A percentile compares a stretch with the other conserved stretches of the same genome.
These are phyloP conservation scores for Stenodera caucasica DNA, from an alignment of 2,888 invertebrate genomes.

Conservation along the genomic window DNA sequence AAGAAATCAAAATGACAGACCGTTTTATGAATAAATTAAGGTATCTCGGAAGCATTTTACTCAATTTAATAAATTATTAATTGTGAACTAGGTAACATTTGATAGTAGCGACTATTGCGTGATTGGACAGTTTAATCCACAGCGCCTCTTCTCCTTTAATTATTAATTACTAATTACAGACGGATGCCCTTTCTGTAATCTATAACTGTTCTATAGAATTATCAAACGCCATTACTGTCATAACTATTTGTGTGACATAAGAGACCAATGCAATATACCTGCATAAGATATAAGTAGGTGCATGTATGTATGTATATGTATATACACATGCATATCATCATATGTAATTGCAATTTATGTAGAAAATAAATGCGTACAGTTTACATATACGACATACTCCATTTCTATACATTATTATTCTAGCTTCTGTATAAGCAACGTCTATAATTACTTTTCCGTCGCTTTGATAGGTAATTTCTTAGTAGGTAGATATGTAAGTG, in stretches of 20 bases:
- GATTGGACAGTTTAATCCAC: slow-evolving; percentile 47
- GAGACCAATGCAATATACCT: not conserved
- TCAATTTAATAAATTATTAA: slow-evolving; percentile 32
- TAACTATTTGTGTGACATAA: not conserved
- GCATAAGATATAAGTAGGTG: too few relatives aligned
- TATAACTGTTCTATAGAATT: not conserved
- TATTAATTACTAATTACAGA: slow-evolving; percentile 41
- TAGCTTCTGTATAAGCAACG: not conserved
- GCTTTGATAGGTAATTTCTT: not conserved
- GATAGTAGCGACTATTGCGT: slow-evolving; percentile 40
- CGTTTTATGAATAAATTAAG: slow-evolving; percentile 20
- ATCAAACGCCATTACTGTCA: not conserved
- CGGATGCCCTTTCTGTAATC: slow-evolving; percentile 13
- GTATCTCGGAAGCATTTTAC: slow-evolving; percentile 15
- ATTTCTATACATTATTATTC: not conserved
- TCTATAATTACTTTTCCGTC: slow-evolving; percentile 4
- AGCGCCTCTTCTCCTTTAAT: slow-evolving; percentile 41
- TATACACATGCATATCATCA: not conserved
- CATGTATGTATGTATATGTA: not conserved
- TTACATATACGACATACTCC: too few relatives aligned
- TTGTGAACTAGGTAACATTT: slow-evolving; percentile 15
- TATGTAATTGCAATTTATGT: not conserved
- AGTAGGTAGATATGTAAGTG: not conserved
- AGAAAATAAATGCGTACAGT: not conserved
- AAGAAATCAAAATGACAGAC: slow-evolving; percentile 24